Conservation (phyloP, 2,888 invertebrate species). For the Crocallis elinguaria region DNA sequence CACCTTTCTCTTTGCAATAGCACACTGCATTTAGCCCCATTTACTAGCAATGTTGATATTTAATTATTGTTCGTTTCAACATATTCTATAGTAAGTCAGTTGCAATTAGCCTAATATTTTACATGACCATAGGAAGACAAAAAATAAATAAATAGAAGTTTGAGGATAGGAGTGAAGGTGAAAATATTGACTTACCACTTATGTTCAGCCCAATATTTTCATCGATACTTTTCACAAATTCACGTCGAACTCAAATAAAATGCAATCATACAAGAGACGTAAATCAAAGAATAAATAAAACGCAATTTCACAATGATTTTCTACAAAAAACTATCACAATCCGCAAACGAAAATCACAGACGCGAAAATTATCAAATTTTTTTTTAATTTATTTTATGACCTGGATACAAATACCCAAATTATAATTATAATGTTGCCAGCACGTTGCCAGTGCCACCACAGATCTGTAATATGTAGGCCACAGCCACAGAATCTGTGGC, state of each 20-base stretch:
- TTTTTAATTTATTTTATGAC: too few relatives aligned
- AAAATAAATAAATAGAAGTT: conserved; percentile 50
- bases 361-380: not conserved
- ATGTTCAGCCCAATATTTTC: conserved; percentile 49
- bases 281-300: conserved; percentile 17
- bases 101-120: too few relatives aligned
- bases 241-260: conserved; percentile 19
- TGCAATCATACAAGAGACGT: conserved; percentile 17
- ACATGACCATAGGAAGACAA: conserved; percentile 35
- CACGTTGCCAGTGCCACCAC: too few relatives aligned
- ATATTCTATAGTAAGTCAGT: too few relatives aligned
- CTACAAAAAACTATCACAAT: conserved; percentile 26
- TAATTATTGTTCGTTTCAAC: too few relatives aligned
- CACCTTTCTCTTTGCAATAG: conserved; percentile 62
- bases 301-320: conserved; percentile 44
- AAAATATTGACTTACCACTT: conserved; percentile 57
- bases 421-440: not conserved
- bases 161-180: conserved; percentile 64
- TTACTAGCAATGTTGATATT: not conserved
- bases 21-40: not conserved
- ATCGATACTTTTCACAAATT: conserved; percentile 44
- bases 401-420: too few relatives aligned
- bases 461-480: too few relatives aligned
- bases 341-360: conserved; percentile 25
- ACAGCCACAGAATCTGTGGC: too few relatives aligned